Evolutionary conservation across 2,888 invertebrate genomes (phyloP), one percentile per base, ranked within the genome.

Genomic region (Patella caerulea): DNA sequence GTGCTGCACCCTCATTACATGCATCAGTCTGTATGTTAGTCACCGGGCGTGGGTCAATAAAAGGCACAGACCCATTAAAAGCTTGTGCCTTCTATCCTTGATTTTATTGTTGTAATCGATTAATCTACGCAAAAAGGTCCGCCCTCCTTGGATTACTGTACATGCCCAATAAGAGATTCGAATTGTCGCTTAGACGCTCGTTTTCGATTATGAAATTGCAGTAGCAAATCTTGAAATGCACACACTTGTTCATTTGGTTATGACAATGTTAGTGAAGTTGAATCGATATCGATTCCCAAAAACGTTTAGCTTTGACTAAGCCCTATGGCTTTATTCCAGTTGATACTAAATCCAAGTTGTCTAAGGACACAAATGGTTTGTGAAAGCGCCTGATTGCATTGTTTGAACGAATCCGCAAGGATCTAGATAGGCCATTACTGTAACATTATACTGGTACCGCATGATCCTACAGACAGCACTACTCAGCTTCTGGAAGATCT

Each of bases 381-480:
- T 55, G 15, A 29, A 3, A 73, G 45, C 2, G 73, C 55, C 53
- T 45, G 45, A 29, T 24, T 55, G 53, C 73, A 73, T 54, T 55
- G 24, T 7, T 73, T 53, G 53, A 72, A 72, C 17, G 15, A 54
- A n/a, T 34, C 24, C 17, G 52, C 72, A 45, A 72, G 54, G 19
- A 72, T 55, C 72, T 15, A 72, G 53, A 19, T 72, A 72, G 29
- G 72, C 53, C 29, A 55, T 24, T n/a, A 73, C 34, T 34, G 5
- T 72, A 52, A 55, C 29, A 55, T 54, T n/a, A 54, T 73, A 73
- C 34, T 34, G 34, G 34, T 34, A 34, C 5, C 34, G 34, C 34
- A 34, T 34, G 34, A 73, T 73, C 17, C 54, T 45, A 72, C 72
- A 72, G 52, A 72, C 72, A 53, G 72, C 72, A 17, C 54, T 55